These are phyloP conservation scores for Apeltes quadracus DNA, from an alignment of 2,113 vertebrate genomes.

Conservation along the genomic window DNA sequence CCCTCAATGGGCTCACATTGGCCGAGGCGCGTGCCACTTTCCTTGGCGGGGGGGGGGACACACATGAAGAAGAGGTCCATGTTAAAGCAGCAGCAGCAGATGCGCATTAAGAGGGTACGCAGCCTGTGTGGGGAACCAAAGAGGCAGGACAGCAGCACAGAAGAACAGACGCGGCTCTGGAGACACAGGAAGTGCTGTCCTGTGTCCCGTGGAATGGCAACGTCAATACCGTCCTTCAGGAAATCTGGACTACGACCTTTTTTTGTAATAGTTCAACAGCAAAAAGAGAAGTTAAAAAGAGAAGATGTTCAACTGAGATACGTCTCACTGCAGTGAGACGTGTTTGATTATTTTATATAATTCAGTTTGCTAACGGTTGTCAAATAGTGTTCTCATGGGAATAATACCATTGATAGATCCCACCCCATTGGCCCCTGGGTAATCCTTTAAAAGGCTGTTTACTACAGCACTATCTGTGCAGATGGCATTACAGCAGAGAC, in stretches of 20 bases:
- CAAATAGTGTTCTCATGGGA: not conserved
- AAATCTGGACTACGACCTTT: not conserved
- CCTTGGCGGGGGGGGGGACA: constrained; percentile 6
- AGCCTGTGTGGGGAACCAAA: not conserved
- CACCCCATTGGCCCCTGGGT: not conserved
- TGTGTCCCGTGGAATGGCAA: constrained; percentile 37
- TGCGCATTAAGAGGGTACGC: constrained; percentile 18
- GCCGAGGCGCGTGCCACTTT: not conserved
- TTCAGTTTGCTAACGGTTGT: not conserved
- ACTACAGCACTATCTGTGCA: not conserved
- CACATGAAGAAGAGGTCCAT: constrained; percentile 5
- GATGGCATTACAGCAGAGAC: not conserved
- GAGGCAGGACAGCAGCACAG: constrained; percentile 14
- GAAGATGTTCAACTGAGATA: not conserved
- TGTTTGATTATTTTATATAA: not conserved
- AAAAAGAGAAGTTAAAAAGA: too few relatives aligned
- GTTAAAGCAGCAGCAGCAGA: constrained; percentile 20
- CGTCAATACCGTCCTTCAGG: not conserved
- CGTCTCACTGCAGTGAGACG: not conserved
- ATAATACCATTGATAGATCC: not conserved
- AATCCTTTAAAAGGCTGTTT: not conserved
- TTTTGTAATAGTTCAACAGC: not conserved
- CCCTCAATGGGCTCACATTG: constrained; percentile 17
- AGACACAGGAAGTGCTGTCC: constrained; percentile 23
- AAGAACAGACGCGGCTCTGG: not conserved